Evolutionary conservation across 2,888 invertebrate genomes (phyloP).

Genomic region (Campoletis raptor): DNA sequence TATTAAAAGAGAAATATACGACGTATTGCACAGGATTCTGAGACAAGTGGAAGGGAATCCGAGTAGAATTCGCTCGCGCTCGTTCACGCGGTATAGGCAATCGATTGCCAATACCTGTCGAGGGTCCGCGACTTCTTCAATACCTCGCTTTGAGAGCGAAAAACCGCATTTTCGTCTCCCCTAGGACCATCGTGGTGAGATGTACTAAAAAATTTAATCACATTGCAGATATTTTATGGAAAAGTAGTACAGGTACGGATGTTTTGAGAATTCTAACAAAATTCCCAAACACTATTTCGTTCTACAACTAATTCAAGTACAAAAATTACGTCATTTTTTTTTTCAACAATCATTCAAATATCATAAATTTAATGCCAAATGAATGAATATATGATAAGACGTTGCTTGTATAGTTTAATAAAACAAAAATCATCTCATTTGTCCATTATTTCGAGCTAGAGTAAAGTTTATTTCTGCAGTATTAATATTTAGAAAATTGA

Average conservation of each 20-base stretch:
- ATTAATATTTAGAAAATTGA: background rate
- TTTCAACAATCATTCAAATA: no score
- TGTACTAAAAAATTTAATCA: slow-evolving; percentile 19
- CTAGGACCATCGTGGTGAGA: slow-evolving; percentile 16
- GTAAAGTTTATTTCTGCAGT: no score
- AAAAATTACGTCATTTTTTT: no score
- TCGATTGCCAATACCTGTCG: slow-evolving; percentile 60
- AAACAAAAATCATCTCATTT: no score
- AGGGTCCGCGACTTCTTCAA: slow-evolving; percentile 21
- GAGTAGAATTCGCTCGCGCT: slow-evolving; percentile 41
- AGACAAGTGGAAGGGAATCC: slow-evolving; percentile 45
- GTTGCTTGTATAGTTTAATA: no score
- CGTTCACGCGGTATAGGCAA: slow-evolving; percentile 28
- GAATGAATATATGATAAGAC: no score
- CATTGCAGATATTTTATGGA: background rate
- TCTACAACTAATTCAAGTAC: no score
- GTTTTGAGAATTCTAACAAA: background rate
- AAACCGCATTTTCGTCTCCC: slow-evolving; percentile 20
- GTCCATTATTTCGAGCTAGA: no score
- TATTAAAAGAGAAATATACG: slow-evolving; percentile 31
- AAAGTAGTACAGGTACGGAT: background rate
- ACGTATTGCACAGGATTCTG: slow-evolving; percentile 12
- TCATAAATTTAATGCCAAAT: no score
- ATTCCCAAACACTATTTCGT: background rate
- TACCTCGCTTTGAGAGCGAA: slow-evolving; percentile 20